Evolutionary conservation across 2,797 vertebrate genomes (phyloP), one percentile per base, ranked within the genome.

Genomic region (Spea hammondii): DNA sequence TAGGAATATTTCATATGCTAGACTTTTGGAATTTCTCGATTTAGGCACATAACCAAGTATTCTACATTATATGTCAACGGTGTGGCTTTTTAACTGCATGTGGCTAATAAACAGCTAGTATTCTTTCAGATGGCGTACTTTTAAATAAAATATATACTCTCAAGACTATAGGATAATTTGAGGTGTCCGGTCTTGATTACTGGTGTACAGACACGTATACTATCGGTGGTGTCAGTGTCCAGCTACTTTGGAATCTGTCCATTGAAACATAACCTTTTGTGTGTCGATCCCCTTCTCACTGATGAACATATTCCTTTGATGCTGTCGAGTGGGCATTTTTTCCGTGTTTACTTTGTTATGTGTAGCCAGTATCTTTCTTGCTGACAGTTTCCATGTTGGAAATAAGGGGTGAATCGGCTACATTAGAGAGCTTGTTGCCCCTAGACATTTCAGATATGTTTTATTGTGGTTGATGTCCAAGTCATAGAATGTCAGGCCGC

Each of bases 401-500:
- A 70, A 68, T 77, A 72, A n/a, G 5, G 32, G 17, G 44, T 53
- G 57, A 32, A 77, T 69, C 48, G 11, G 6, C 45, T 69, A 45
- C 65, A 53, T 48, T 77, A 68, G 54, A 72, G 8, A 54, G 50
- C 6, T 46, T 49, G 55, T 62, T 72, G 14, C n/a, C 4, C 4
- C 13, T 73, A 73, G 53, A 50, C 47, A 81, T 77, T 68, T 66
- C 67, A 67, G 53, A 54, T 59, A 46, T 76, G 68, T 67, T 76
- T 71, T 66, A 17, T 64, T 83, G 77, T 78, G 79, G 0, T 0
- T 79, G 81, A 72, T 86, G 85, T 86, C 83, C 83, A 70, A 82
- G 84, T 86, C 83, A 84, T 59, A 79, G 78, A 86, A 84, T 87
- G 85, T 83, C 84, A 84, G 76, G 81, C 86, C 77, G 76, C 78